These are phyloP conservation scores for Notothenia rossii DNA, from an alignment of 2,113 vertebrate genomes.

Conservation along the genomic window DNA sequence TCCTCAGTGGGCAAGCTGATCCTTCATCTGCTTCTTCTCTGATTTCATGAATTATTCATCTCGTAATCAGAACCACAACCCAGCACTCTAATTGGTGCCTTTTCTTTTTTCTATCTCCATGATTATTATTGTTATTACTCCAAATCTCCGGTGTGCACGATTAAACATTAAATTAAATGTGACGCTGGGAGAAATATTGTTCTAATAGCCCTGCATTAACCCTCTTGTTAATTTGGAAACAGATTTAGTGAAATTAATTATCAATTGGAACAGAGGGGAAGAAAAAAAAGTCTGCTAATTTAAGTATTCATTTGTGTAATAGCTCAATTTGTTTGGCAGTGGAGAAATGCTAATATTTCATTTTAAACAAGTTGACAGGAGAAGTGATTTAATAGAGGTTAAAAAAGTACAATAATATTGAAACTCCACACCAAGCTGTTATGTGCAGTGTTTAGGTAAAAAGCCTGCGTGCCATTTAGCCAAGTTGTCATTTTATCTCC, in stretches of 20 bases:
- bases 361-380: slow-evolving; percentile 8
- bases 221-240: slow-evolving; percentile 67
- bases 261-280: slow-evolving; percentile 36
- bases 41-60: slow-evolving; percentile 79
- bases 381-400: background rate
- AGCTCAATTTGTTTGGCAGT: slow-evolving; percentile 51
- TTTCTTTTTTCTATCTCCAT: slow-evolving; percentile 40
- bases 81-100: slow-evolving; percentile 56
- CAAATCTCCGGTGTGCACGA: slow-evolving; percentile 26
- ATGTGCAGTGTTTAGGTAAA: background rate
- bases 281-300: slow-evolving; percentile 48
- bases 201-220: slow-evolving; percentile 65
- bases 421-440: background rate
- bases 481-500: background rate
- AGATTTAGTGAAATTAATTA: slow-evolving; percentile 69
- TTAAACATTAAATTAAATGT: slow-evolving; percentile 68
- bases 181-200: slow-evolving; percentile 64
- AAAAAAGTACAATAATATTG: background rate
- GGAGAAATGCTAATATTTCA: slow-evolving; percentile 38
- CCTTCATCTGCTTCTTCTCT: slow-evolving; percentile 54
- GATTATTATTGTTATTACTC: slow-evolving; percentile 62
- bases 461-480: background rate
- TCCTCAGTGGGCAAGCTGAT: slow-evolving; percentile 56
- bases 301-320: slow-evolving; percentile 63
- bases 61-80: slow-evolving; percentile 50